A percentile compares a stretch with the other conserved stretches of the same genome.
phyloP scores from a whole-genome alignment of 2,888 invertebrate genomes.

The Pomacea canaliculata region DNA sequence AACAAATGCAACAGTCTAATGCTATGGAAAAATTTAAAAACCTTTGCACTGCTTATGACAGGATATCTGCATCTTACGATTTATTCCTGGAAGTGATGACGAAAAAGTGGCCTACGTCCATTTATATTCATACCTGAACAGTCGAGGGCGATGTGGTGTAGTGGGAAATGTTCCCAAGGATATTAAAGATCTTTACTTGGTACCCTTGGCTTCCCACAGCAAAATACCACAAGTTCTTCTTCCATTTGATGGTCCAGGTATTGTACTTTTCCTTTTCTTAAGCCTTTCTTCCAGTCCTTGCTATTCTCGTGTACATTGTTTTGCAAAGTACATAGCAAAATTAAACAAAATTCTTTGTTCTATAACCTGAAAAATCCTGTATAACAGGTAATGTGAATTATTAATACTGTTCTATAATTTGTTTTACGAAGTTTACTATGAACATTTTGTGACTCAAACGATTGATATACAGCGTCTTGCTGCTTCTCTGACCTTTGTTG shows the following conservation, averaged over 20 bases:
- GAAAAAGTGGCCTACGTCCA: conserved; percentile 84
- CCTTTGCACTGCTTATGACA: conserved; percentile 35
- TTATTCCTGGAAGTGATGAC: conserved; percentile 85
- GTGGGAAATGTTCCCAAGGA: conserved; percentile 80
- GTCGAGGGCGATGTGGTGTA: conserved; percentile 80
- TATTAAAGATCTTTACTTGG: conserved; percentile 93
- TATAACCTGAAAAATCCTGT: too few relatives aligned
- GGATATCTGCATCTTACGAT: conserved; percentile 85
- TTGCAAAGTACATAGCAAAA: neutral
- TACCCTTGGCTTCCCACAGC: conserved; percentile 84
- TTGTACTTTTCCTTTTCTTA: neutral
- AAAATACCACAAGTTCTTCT: conserved; percentile 75
- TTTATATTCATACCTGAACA: conserved; percentile 89
- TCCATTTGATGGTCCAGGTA: conserved; percentile 79
- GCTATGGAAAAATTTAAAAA: too few relatives aligned
- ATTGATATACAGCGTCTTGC: too few relatives aligned
- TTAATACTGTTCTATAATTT: too few relatives aligned
- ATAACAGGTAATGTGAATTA: too few relatives aligned
- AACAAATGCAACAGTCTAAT: too few relatives aligned
- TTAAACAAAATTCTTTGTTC: too few relatives aligned
- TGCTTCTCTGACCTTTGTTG: too few relatives aligned
- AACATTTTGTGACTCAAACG: too few relatives aligned
- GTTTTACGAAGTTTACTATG: too few relatives aligned
- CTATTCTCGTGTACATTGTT: neutral
- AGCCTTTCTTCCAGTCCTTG: neutral